phyloP scores from a whole-genome alignment of 2,797 vertebrate genomes.

The Neoniphon sammara region DNA sequence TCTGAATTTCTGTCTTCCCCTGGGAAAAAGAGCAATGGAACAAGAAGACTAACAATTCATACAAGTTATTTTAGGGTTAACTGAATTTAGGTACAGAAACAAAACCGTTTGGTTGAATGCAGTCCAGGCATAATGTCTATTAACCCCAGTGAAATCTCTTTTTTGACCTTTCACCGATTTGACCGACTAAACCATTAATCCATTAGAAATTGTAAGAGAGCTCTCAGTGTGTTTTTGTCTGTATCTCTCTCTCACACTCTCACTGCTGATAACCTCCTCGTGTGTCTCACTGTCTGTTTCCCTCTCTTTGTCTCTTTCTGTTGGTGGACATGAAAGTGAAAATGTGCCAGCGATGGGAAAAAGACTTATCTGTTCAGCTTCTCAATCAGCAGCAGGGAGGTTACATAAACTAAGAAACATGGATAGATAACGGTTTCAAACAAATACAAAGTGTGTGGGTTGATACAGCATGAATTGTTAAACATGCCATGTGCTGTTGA shows the following conservation, averaged over 20 bases:
- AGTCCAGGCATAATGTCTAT: slow-evolving; percentile 35
- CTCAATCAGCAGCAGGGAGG: slow-evolving; percentile 13
- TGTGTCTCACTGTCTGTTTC: slow-evolving; percentile 5
- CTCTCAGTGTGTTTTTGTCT: background rate
- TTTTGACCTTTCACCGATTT: slow-evolving; percentile 18
- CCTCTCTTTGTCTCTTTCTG: slow-evolving; percentile 14
- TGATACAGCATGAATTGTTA: background rate
- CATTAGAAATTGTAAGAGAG: slow-evolving; percentile 1
- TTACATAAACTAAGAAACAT: background rate
- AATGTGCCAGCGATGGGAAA: slow-evolving; percentile 22
- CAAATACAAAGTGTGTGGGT: background rate
- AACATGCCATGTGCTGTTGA: background rate
- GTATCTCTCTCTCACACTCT: too few species aligned
- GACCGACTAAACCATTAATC: slow-evolving; percentile 31
- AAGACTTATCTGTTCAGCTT: slow-evolving; percentile 30
- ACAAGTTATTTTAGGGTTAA: too few species aligned
- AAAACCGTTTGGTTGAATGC: too few species aligned
- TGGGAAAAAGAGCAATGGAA: too few species aligned
- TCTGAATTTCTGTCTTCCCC: too few species aligned
- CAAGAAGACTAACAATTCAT: too few species aligned
- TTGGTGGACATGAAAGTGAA: slow-evolving; percentile 27
- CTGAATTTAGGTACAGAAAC: too few species aligned
- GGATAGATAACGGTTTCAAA: background rate
- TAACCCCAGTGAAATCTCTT: slow-evolving; percentile 24
- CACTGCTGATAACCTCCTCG: background rate